Conservation (phyloP, 2,888 invertebrate genomes). For the Polietes domitor region DNA sequence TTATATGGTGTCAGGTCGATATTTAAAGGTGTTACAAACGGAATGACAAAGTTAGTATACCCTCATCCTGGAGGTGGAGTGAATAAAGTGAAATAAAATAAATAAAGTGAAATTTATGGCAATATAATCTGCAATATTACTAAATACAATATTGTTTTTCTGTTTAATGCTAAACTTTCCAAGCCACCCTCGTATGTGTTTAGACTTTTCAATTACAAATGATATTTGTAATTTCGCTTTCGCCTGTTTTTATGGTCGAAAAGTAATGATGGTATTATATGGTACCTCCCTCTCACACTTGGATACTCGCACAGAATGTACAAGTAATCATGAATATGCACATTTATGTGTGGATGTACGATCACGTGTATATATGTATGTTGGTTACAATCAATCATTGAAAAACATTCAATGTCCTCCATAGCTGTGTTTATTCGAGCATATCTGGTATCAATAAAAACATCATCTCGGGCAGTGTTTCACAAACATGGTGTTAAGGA, state of each 20-base stretch:
- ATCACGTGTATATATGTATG: background rate
- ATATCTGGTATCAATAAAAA: constrained; percentile 6
- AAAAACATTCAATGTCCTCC: background rate
- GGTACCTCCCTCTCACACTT: background rate
- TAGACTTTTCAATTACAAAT: background rate
- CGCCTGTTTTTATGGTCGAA: background rate
- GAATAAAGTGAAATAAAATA: too few relatives aligned
- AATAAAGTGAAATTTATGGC: too few relatives aligned
- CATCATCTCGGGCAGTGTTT: background rate
- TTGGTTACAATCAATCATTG: constrained; percentile 7
- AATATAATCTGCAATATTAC: too few relatives aligned
- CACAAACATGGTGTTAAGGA: too few relatives aligned
- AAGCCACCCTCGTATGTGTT: background rate
- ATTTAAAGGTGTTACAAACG: too few relatives aligned
- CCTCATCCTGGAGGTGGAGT: too few relatives aligned
- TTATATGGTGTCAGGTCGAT: too few relatives aligned
- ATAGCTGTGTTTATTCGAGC: background rate
- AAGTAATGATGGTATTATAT: background rate
- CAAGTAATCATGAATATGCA: background rate
- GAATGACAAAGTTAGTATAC: too few relatives aligned
- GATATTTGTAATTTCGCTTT: background rate
- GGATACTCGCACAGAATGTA: too few relatives aligned
- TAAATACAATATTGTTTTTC: too few relatives aligned
- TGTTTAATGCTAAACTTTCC: too few relatives aligned
- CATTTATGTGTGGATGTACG: background rate